phyloP scores from a whole-genome alignment of 2,113 vertebrate species.

The Marmota monax region DNA sequence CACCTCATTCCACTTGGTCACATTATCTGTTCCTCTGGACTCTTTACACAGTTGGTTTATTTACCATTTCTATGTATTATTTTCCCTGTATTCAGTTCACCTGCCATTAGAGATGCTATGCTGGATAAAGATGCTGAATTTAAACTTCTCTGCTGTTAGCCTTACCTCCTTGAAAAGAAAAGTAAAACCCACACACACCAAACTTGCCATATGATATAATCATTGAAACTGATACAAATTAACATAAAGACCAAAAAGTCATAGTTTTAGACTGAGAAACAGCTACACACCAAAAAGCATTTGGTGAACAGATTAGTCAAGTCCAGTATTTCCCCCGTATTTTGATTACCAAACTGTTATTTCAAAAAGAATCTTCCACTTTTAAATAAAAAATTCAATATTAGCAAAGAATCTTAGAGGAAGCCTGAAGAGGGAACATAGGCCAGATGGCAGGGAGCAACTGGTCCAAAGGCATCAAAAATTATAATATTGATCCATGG shows the following conservation, averaged over 20 bases:
- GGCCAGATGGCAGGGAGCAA: not conserved
- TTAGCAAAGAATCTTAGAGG: constrained; percentile 48
- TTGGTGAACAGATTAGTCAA: not conserved
- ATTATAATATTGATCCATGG: not conserved
- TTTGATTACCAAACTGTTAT: not conserved
- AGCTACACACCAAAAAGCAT: not conserved
- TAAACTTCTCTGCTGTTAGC: not conserved
- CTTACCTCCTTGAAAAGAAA: constrained; percentile 39
- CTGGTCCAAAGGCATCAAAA: not conserved
- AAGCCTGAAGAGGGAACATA: constrained; percentile 7
- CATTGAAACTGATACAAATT: not conserved
- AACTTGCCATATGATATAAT: not conserved
- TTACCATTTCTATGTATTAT: not conserved
- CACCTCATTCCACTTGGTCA: not conserved
- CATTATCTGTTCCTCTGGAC: not conserved
- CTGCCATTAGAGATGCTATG: not conserved
- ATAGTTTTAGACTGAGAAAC: not conserved
- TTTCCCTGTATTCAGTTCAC: not conserved
- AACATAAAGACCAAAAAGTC: constrained; percentile 41
- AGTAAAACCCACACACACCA: not conserved
- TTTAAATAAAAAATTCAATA: constrained; percentile 36
- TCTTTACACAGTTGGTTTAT: not conserved
- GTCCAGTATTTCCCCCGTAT: not conserved
- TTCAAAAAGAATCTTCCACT: constrained; percentile 39
- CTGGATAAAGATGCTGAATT: not conserved